phyloP scores from a whole-genome alignment of 2,888 invertebrate genomes.

The Hyalella azteca region DNA sequence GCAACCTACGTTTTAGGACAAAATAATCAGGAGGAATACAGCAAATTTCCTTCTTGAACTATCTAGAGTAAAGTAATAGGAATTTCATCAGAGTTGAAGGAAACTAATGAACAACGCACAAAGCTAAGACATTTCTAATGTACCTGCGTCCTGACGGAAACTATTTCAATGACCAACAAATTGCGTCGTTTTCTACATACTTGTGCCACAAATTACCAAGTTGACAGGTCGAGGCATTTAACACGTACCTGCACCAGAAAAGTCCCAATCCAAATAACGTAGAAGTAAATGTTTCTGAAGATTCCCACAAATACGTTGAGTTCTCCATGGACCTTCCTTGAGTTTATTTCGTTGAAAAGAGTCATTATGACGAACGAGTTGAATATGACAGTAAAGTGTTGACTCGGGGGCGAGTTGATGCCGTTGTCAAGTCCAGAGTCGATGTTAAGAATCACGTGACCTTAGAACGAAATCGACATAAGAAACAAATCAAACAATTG shows the following conservation, averaged over 20 bases:
- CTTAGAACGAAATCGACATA: constrained; percentile 64
- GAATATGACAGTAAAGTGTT: constrained; percentile 99
- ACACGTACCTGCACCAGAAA: constrained; percentile 85
- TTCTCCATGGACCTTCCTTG: constrained; percentile 98
- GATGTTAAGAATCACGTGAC: constrained; percentile 88
- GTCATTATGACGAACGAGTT: constrained; percentile 99
- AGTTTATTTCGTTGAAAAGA: constrained; percentile 99
- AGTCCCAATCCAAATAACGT: constrained; percentile 96
- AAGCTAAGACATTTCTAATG: no score
- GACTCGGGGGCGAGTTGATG: constrained; percentile 80
- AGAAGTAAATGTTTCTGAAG: constrained; percentile 97
- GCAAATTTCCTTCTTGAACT: no score
- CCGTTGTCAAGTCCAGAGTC: constrained; percentile 83
- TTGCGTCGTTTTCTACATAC: no score
- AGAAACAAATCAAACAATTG: background rate
- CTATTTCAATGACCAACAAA: no score
- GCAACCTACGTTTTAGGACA: no score
- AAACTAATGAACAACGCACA: no score
- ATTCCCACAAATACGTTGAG: constrained; percentile 97
- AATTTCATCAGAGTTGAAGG: no score
- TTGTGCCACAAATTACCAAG: no score
- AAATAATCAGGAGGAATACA: no score
- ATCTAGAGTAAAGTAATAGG: no score
- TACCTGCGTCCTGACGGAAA: no score
- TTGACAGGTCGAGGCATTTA: no score